These are phyloP conservation scores for Sminthopsis crassicaudata DNA, from an alignment of 2,113 vertebrate species.

Conservation along the genomic window DNA sequence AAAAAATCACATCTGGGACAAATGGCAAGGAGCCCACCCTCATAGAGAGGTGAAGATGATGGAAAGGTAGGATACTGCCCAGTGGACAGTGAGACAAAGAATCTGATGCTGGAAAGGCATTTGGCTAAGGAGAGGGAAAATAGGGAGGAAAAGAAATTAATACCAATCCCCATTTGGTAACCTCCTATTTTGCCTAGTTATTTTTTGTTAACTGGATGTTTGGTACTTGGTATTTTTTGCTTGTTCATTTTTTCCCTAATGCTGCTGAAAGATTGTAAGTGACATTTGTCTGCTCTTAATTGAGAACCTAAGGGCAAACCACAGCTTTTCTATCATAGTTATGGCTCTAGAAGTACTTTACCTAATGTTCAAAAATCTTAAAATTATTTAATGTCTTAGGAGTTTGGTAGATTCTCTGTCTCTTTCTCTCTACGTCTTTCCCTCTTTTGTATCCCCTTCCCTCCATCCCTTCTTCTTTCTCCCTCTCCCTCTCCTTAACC, in stretches of 20 bases:
- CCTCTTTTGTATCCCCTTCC: background rate
- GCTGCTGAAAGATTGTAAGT: background rate
- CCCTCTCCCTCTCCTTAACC: background rate
- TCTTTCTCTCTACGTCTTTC: background rate
- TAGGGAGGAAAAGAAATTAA: background rate
- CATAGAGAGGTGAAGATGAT: background rate
- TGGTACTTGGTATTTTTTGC: background rate
- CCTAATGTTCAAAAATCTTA: background rate
- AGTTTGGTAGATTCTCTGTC: background rate
- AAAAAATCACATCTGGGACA: background rate
- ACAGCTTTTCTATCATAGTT: background rate
- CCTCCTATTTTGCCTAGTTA: background rate
- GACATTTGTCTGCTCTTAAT: background rate
- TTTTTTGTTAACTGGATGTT: background rate
- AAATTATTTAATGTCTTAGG: background rate
- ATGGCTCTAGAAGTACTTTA: background rate
- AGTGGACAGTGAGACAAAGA: background rate
- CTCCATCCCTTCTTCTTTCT: background rate
- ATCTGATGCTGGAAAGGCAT: background rate
- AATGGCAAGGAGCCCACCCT: background rate
- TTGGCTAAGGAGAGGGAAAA: background rate
- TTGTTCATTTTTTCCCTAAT: background rate
- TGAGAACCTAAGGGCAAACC: background rate
- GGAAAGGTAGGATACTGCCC: background rate
- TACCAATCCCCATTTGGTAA: background rate